These are phyloP conservation scores for Portunus trituberculatus DNA, from an alignment of 1,140 invertebrate genomes.

Conservation along the genomic window DNA sequence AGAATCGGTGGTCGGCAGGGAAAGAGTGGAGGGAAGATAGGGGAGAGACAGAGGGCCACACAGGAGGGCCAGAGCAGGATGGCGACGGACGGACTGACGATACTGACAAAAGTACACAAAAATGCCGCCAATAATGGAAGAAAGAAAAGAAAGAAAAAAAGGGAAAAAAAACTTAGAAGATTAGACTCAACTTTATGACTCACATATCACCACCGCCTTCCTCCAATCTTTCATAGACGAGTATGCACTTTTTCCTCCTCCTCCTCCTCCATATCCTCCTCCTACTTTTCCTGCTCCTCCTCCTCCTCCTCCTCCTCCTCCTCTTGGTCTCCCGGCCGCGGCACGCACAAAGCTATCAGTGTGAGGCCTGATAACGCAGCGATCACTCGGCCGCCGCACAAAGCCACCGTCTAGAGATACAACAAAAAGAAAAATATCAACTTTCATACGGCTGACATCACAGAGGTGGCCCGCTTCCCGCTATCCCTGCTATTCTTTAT, in stretches of 20 bases:
- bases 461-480: constrained; percentile 1
- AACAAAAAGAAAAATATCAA: constrained; percentile 54
- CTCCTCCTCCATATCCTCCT: neutral
- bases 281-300: neutral
- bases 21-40: neutral
- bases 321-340: neutral
- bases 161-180: neutral
- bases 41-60: neutral
- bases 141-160: neutral
- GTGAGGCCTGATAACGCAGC: constrained; percentile 50
- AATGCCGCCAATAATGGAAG: neutral
- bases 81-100: neutral
- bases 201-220: neutral
- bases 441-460: constrained; percentile 47
- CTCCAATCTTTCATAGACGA: neutral
- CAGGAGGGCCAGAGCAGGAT: too few species aligned
- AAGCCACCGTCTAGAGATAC: constrained; percentile 33
- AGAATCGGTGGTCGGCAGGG: neutral
- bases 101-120: neutral
- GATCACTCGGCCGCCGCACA: constrained; percentile 49
- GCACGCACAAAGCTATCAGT: constrained; percentile 48
- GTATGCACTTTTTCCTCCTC: neutral
- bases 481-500: neutral
- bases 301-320: neutral
- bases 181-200: too few species aligned